Percentiles rank a stretch among this genome's conserved stretches.
Evolutionary conservation across 2,797 vertebrate species (phyloP).

Genomic region (Buphagus erythrorhynchus): DNA sequence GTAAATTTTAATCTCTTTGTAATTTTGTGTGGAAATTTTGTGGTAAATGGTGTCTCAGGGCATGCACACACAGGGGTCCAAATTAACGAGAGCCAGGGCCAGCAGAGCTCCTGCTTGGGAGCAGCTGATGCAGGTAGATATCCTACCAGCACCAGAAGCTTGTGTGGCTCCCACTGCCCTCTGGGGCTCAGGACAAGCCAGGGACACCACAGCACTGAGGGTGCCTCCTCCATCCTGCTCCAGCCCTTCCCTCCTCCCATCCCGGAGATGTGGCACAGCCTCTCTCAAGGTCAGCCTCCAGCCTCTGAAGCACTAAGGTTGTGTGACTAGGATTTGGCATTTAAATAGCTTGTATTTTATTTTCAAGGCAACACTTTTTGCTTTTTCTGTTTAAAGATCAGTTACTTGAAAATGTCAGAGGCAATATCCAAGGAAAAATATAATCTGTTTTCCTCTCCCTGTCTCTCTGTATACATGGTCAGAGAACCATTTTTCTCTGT

Average conservation of each 20-base stretch:
- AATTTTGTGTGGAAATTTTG: background rate
- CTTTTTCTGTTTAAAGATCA: background rate
- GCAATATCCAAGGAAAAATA: background rate
- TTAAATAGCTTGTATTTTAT: constrained; percentile 11
- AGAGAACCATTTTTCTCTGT: background rate
- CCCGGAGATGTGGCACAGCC: background rate
- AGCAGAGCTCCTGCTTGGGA: background rate
- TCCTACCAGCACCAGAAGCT: too few species aligned
- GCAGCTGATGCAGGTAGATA: background rate
- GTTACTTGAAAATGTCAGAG: background rate
- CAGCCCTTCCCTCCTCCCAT: background rate
- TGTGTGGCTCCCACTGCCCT: background rate
- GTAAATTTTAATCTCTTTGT: background rate
- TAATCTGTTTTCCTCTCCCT: background rate
- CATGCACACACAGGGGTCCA: accelerated
- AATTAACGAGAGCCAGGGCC: background rate
- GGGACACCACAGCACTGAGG: background rate
- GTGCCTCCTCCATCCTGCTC: background rate
- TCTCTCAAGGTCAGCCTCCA: background rate
- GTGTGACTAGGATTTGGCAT: background rate
- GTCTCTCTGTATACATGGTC: background rate
- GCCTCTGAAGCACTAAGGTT: background rate
- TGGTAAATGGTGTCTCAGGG: background rate
- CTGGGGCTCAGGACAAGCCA: background rate
- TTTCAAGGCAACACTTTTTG: background rate